Percentiles rank a stretch among this genome's conserved stretches.
These are phyloP conservation scores for Oscheius onirici DNA, from an alignment of 2,888 invertebrate genomes.

Conservation along the genomic window DNA sequence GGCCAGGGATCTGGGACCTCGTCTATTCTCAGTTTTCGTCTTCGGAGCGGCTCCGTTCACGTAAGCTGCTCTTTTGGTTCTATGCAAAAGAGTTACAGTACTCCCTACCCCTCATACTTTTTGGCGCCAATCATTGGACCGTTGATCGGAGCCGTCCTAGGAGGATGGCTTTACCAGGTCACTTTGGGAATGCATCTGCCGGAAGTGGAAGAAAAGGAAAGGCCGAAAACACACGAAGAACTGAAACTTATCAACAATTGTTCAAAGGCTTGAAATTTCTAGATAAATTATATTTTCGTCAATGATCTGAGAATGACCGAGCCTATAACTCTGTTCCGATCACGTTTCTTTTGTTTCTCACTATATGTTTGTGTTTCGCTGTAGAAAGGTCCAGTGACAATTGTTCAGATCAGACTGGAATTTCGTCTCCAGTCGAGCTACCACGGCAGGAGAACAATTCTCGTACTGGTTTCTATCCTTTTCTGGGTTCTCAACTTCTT, in stretches of 20 bases:
- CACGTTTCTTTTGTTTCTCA: no score
- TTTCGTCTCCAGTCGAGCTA: no score
- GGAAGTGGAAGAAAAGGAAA: slow-evolving; percentile 6
- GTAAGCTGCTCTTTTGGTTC: slow-evolving; percentile 27
- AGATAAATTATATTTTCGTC: no score
- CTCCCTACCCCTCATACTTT: slow-evolving; percentile 50
- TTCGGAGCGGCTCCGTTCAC: slow-evolving; percentile 65
- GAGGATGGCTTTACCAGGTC: slow-evolving; percentile 53
- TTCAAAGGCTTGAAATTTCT: no score
- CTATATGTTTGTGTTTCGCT: no score
- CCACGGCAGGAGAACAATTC: no score
- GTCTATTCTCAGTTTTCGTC: slow-evolving; percentile 61
- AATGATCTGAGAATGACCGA: no score
- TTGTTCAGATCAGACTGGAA: no score
- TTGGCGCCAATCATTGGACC: slow-evolving; percentile 55
- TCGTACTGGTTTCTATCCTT: no score
- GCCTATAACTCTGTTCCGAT: no score
- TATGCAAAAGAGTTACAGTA: slow-evolving; percentile 36
- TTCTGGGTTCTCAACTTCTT: no score
- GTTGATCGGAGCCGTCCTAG: slow-evolving; percentile 52
- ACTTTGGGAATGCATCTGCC: slow-evolving; percentile 54
- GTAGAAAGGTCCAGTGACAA: no score
- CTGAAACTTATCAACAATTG: background rate
- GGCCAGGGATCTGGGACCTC: slow-evolving; percentile 66
- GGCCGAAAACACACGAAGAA: background rate